Base-by-base conservation (phyloP, 2,113 vertebrate genomes). In the Psophia crepitans region DNA sequence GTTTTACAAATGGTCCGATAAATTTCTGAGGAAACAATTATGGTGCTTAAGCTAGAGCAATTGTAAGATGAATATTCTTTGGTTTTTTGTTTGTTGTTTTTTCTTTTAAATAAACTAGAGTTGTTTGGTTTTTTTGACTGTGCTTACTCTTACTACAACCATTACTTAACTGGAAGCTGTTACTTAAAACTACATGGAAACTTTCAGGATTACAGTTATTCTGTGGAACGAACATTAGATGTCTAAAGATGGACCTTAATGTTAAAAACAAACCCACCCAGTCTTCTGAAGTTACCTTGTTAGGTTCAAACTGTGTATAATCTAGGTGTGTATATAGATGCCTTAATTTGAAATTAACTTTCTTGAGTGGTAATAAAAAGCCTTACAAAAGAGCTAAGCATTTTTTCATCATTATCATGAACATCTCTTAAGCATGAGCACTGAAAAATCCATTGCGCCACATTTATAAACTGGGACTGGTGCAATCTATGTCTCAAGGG, bases 331-430 rank as follows among this genome's bases (percentile, higher is more conserved):
- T 87, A 11, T 82, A 57, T 83, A 68, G 46, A 43, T 84, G 20
- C 70, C 86, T 96, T 95, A 85, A 93, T 92, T 96, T 93, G 75
- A 97, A 96, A 90, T 95, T 51, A 65, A 70, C 83, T 80, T 95
- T 57, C 49, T 90, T 93, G 68, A 68, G 78, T 94, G 91, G 90
- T 91, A 89, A 33, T 71, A 89, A 93, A 56, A 81, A 80, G 65
- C 71, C 64, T 96, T 94, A 57, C n/a, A 4, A 41, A 48, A 44
- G 23, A 75, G 17, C 57, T 68, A 51, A n/a, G 22, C 41, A 5
- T 60, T 58, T 84, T 69, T 85, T 58, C 3, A 10, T 56, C 0
- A 0, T 75, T 65, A 7, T 41, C 6, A 22, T 46, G 23, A 88
- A 65, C 26, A 60, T 54, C 15, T n/a, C 39, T 9, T 63, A 77